A percentile compares a stretch with the other conserved stretches of the same genome.
Evolutionary conservation across 1,140 invertebrate species (phyloP).

Genomic region (Ectropis grisescens): DNA sequence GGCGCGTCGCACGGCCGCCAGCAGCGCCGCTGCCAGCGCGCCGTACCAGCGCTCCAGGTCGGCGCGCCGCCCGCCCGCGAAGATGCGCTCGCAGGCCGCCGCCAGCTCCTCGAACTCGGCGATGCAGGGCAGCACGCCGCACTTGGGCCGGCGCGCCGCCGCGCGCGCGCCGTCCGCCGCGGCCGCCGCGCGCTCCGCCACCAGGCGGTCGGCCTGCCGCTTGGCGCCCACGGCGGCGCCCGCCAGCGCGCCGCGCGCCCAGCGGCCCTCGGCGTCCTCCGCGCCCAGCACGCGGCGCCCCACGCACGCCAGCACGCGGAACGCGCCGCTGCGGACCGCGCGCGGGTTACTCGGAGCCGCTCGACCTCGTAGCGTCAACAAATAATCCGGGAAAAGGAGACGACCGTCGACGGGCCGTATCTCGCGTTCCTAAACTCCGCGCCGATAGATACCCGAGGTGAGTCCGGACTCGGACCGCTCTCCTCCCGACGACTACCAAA

Average conservation of each 20-base stretch:
- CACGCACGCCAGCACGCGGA: conserved; percentile 80
- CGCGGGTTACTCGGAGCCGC: background rate
- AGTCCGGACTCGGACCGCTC: no score
- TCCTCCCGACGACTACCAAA: no score
- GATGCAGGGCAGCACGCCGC: conserved; percentile 76
- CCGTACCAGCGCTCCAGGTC: conserved; percentile 97
- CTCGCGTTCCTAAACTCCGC: no score
- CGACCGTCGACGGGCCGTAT: no score
- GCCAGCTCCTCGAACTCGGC: conserved; percentile 89
- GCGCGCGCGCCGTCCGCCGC: conserved; percentile 84
- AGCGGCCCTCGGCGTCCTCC: conserved; percentile 6
- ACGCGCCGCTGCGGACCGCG: conserved; percentile 80
- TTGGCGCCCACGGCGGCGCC: conserved; percentile 82
- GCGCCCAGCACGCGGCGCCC: conserved; percentile 76
- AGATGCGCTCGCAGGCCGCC: conserved; percentile 90
- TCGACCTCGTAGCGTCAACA: no score
- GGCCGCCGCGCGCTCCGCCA: conserved; percentile 87
- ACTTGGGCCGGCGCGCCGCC: conserved; percentile 79
- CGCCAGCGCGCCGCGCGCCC: conserved; percentile 27
- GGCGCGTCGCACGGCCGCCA: conserved; percentile 83
- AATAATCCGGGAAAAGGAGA: no score
- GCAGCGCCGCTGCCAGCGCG: conserved; percentile 87
- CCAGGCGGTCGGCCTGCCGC: conserved; percentile 93
- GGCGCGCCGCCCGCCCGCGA: conserved; percentile 87
- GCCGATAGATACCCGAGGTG: no score